Evolutionary conservation across 2,113 vertebrate genomes (phyloP), one percentile per base, ranked within the genome.

Genomic region (Zosterops pallidus): DNA sequence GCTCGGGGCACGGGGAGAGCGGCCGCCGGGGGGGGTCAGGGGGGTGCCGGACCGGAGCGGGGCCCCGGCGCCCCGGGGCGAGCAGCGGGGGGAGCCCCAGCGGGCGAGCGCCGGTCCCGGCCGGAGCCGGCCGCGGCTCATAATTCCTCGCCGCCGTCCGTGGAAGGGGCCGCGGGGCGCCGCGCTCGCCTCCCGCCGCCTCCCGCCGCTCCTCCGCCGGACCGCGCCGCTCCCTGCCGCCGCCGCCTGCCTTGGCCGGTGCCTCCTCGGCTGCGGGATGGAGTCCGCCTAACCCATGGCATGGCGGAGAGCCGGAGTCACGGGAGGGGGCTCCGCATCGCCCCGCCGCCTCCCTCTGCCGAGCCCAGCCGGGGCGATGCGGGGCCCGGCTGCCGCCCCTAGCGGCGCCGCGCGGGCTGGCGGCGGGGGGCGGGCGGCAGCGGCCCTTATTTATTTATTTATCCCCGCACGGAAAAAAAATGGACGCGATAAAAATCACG

Each of bases 261-360:
- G 85, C 77, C 62, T 75, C 49, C 67, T 75, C 56, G 59, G 91
- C 89, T 91, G 82, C 83, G 33, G 92, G 81, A 59, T n/a, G 68
- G 72, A 75, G n/a, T 23, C 92, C 90, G 84, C 85, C 90, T 95
- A 96, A 90, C 87, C 94, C 95, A 94, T 91, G 65, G 94, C 94
- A 93, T 94, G 90, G 90, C 95, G 78, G 44, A 77, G 35, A 24
- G 72, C 77, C 53, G 84, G 85, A 83, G 78, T 95, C 92, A 89
- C 87, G 72, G 78, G 84, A 72, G 80, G 64, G 81, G 69, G 56
- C 72, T 65, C 81, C 64, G 65, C 95, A 56, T 82, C 60, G 50
- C 67, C 87, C 60, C 70, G 33, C 75, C 59, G 52, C 83, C 67
- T 62, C 62, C 79, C 37, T 42, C 62, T 37, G 39, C 35, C 37